Conservation (phyloP, 2,797 vertebrate genomes). For the Acrossocheilus fasciatus region DNA sequence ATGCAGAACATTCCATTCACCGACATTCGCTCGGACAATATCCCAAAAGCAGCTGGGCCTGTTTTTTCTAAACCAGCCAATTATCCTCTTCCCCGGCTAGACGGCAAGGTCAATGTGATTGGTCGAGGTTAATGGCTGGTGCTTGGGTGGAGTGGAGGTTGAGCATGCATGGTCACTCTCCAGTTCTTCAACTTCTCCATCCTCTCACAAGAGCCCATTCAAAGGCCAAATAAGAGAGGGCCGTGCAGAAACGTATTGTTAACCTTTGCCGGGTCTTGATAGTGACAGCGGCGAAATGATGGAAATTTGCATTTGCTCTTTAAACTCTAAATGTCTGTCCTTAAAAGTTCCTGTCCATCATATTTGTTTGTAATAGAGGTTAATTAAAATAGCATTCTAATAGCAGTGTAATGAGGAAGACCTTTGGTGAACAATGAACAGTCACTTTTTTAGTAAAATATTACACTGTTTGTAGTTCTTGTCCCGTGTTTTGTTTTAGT, state of each 20-base stretch:
- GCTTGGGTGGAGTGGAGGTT: slow-evolving; percentile 75
- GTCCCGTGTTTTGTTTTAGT: background rate
- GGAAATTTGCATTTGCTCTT: slow-evolving; percentile 54
- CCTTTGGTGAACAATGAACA: background rate
- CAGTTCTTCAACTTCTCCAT: slow-evolving; percentile 70
- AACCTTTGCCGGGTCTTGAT: slow-evolving; percentile 56
- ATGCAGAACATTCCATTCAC: slow-evolving; percentile 52
- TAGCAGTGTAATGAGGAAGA: background rate
- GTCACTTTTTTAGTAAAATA: background rate
- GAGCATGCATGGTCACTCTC: slow-evolving; percentile 80
- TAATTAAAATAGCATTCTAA: slow-evolving; percentile 11
- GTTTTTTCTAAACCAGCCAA: slow-evolving; percentile 48
- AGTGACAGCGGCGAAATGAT: slow-evolving; percentile 40
- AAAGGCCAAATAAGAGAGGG: slow-evolving; percentile 55
- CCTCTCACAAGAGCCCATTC: slow-evolving; percentile 63
- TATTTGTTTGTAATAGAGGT: slow-evolving; percentile 9
- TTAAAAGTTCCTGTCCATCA: background rate
- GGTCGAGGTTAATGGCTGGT: slow-evolving; percentile 82
- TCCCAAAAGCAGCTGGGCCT: slow-evolving; percentile 44
- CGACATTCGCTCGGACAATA: slow-evolving; percentile 34
- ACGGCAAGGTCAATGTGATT: slow-evolving; percentile 83
- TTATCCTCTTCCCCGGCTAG: slow-evolving; percentile 67
- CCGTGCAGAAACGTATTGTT: slow-evolving; percentile 57
- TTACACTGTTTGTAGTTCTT: background rate
- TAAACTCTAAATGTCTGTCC: slow-evolving; percentile 23